Base-by-base conservation (phyloP, 2,888 invertebrate genomes). In the Melipona beecheii region DNA sequence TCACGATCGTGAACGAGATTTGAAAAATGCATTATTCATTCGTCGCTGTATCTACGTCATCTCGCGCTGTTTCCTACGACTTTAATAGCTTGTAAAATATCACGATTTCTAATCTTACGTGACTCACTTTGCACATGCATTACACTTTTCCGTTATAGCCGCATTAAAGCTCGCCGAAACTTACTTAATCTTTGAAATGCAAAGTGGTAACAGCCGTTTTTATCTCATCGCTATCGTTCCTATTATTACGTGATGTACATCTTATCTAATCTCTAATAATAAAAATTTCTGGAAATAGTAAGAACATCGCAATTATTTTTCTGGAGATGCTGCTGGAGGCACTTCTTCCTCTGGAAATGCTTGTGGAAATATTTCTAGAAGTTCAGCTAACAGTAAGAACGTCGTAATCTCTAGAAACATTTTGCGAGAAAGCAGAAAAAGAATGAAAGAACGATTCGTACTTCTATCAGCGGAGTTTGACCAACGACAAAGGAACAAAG, bases 21-120 rank as follows among this genome's bases (percentile, higher is more conserved):
- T 9, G 52, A 49, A 50, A 62, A 69, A 69, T 69, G 74, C 75
- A 75, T 80, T 81, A 74, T 74, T 81, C 81, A 74, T 56, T 36
- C 50, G 49, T 50, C n/a, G 15, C 3, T n/a, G 15, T 64, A 81
- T 69, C 81, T 49, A 68, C 11, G 64, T 19, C 68, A 81, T 80
- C 81, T 73, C 24, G 54, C 43, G n/a, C n/a, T 21, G 11, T 75
- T 68, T 60, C 24, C 54, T 24, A 27, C 21, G 21, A 31, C 50
- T 21, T 52, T 74, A 72, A 58, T 56, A n/a, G 62, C 62, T n/a
- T 21, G 24, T 27, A 43, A 73, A 73, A 54, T 62, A 73, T 58
- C 62, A 54, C 56, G 15, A 11, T 52, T 69, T 74, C 52, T 64
- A 74, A 74, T 64, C n/a, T 68, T 21, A 52, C 68, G 43, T 27